Evolutionary conservation across 2,113 vertebrate genomes (phyloP), one percentile per base, ranked within the genome.

Genomic region (Dipodomys stephensi): DNA sequence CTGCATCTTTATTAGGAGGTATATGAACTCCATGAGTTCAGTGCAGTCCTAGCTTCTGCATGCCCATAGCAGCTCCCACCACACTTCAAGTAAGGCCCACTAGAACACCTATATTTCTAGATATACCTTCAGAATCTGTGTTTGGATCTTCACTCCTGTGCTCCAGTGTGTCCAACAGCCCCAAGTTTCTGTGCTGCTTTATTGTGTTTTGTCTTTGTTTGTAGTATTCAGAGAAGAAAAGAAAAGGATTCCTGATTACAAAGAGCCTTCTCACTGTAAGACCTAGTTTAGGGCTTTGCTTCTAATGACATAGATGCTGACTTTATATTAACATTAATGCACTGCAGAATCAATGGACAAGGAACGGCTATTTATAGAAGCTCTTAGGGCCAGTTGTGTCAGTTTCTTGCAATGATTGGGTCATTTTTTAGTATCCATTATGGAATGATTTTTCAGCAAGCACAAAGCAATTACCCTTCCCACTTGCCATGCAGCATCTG

Each of bases 361-460:
- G 90, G 23, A 28, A 3, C 62, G 62, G 73, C 94, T 92, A 60
- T 92, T 96, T 92, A 78, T 90, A 80, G 93, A 94, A 15, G 71
- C 76, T 88, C 25, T 1, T 57, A 16, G 12, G 23, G 32, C 79
- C 67, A 77, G 49, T 60, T 32, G 9, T 13, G 23, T 82, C 60
- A 39, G 23, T 92, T 83, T 49, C n/a, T 60, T 87, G 86, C 64
- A 87, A 77, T 23, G 69, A 57, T 44, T 28, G 84, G 32, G 19
- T 84, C 7, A 0, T 60, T 86, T 57, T 57, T 87, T 35, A 71
- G 77, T 67, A 65, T 93, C 92, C 78, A n/a, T 94, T 87, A 76
- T 16, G 44, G 68, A 73, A 65, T 0, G 2, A 35, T 18, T 22
- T 82, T 64, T 74, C 81, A 19, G 46, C 60, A 69, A 12, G 57